Conservation (phyloP, 2,797 vertebrate genomes). For the Mionectes olivaceus region DNA sequence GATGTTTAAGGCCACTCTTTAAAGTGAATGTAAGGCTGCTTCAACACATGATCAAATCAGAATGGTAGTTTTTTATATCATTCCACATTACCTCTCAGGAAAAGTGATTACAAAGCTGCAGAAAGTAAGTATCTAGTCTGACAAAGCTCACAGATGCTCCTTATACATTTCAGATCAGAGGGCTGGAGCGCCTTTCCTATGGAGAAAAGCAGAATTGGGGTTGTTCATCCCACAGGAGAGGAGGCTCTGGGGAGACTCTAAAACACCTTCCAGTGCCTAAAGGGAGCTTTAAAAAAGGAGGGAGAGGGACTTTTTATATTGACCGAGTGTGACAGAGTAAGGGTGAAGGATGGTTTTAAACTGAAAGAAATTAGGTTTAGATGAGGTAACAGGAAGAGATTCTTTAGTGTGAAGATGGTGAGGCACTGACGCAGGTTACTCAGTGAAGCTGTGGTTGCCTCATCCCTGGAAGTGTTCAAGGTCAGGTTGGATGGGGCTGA, state of each 20-base stretch:
- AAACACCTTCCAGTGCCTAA: not conserved
- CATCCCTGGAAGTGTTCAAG: not conserved
- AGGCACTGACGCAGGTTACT: not conserved
- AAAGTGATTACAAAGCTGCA: not conserved
- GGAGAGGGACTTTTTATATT: not conserved
- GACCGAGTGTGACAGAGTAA: not conserved
- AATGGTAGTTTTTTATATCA: not conserved
- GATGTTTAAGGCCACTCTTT: not conserved
- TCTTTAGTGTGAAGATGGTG: not conserved
- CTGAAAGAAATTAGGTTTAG: not conserved
- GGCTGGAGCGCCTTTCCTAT: not conserved
- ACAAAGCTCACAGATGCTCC: not conserved
- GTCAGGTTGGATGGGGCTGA: not conserved
- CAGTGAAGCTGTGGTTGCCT: not conserved
- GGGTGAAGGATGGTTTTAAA: not conserved
- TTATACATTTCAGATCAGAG: not conserved
- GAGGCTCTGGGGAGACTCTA: not conserved
- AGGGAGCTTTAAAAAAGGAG: fast-evolving
- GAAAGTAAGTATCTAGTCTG: not conserved
- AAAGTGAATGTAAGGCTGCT: not conserved
- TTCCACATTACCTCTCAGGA: not conserved
- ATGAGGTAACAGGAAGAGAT: not conserved
- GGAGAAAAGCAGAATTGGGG: not conserved
- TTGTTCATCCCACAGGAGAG: not conserved
- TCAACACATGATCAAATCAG: not conserved